These are phyloP conservation scores for Conchocele bisecta DNA, from an alignment of 2,888 invertebrate genomes.

Conservation along the genomic window DNA sequence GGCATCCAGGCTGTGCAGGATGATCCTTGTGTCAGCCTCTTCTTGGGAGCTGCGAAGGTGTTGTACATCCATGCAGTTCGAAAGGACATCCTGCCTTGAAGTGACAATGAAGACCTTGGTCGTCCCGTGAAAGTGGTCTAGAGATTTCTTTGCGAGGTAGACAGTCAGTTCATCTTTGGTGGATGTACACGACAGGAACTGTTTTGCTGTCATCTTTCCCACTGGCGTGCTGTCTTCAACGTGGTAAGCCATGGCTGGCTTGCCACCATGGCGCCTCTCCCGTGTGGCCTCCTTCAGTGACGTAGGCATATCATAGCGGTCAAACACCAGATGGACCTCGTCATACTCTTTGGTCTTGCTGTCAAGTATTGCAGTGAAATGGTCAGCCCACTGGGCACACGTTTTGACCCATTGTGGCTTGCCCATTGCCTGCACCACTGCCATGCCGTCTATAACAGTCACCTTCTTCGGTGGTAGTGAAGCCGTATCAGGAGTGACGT, in stretches of 20 bases:
- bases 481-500: neutral
- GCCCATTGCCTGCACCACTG: conserved; percentile 7
- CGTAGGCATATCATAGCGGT: conserved; percentile 15
- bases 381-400: conserved; percentile 6
- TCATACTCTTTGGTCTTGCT: neutral
- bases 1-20: too few relatives aligned
- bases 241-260: conserved; percentile 5
- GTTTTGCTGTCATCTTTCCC: neutral
- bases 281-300: conserved; percentile 19
- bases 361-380: neutral
- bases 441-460: conserved; percentile 18
- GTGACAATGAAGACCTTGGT: too few relatives aligned
- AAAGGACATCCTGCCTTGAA: too few relatives aligned
- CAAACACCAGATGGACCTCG: conserved; percentile 20
- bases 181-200: conserved; percentile 11
- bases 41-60: too few relatives aligned
- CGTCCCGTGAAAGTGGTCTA: too few relatives aligned
- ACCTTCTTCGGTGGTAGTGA: too few relatives aligned
- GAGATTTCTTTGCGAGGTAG: too few relatives aligned
- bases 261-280: neutral
- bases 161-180: conserved; percentile 19
- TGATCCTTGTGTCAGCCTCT: too few relatives aligned
- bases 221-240: conserved; percentile 11
- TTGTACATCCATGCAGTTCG: too few relatives aligned
- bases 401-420: conserved; percentile 7